Percentiles rank a stretch among this genome's conserved stretches.
phyloP scores from a whole-genome alignment of 2,113 vertebrate genomes.

The Triplophysa rosa region DNA sequence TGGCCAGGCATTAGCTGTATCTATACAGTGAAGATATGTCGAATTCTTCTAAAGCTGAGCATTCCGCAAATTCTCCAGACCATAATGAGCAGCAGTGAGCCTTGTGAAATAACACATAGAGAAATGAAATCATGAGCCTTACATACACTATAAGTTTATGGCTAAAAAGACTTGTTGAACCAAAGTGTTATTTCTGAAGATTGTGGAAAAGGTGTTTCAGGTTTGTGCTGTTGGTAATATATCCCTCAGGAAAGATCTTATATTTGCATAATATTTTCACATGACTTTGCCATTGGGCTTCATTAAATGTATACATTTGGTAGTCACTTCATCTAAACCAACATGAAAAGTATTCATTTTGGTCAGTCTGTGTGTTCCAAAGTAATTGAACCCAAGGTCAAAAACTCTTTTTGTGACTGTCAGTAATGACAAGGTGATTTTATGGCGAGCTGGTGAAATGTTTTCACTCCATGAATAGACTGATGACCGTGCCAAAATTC shows the following conservation, averaged over 20 bases:
- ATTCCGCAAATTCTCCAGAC: background rate
- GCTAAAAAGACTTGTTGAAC: too few species aligned
- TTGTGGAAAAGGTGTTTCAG: background rate
- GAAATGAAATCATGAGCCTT: slow-evolving; percentile 3
- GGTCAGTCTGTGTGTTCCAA: too few species aligned
- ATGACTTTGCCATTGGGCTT: background rate
- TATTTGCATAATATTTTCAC: background rate
- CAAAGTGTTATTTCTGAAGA: background rate
- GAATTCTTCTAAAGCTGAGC: background rate
- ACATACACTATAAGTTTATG: too few species aligned
- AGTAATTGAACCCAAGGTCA: too few species aligned
- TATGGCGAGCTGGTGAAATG: slow-evolving; percentile 51
- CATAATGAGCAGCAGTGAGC: background rate
- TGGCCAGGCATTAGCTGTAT: background rate
- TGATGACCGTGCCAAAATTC: slow-evolving; percentile 45
- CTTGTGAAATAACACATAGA: slow-evolving; percentile 7
- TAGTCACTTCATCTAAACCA: too few species aligned
- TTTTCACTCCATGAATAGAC: slow-evolving; percentile 43
- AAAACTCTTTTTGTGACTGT: background rate
- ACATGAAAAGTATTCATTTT: too few species aligned
- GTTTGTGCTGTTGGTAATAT: background rate
- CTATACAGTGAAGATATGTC: slow-evolving; percentile 19
- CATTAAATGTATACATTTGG: too few species aligned
- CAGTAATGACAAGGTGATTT: slow-evolving; percentile 53
- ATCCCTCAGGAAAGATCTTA: background rate